Conservation (phyloP, 2,888 invertebrate genomes). For the Aleiodes testaceus region DNA sequence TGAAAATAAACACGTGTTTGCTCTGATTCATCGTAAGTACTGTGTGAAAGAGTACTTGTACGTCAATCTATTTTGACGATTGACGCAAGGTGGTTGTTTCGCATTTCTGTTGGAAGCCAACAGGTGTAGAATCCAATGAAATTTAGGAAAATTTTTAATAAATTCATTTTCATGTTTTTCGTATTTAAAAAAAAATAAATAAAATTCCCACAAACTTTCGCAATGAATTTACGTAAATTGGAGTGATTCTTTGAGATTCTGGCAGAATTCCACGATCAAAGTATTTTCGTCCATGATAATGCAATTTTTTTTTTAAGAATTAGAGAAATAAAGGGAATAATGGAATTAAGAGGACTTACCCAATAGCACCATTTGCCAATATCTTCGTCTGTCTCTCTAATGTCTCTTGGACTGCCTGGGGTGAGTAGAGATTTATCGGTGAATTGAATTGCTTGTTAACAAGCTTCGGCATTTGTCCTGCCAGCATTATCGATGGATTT, state of each 20-base stretch:
- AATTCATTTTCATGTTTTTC: too few species aligned
- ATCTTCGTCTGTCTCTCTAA: conserved; percentile 85
- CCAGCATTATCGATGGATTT: conserved; percentile 72
- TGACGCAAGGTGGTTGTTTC: conserved; percentile 52
- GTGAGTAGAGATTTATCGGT: conserved; percentile 89
- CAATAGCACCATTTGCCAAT: conserved; percentile 85
- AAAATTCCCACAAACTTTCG: not conserved
- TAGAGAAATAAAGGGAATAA: not conserved
- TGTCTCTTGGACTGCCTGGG: conserved; percentile 86
- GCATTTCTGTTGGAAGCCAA: conserved; percentile 16
- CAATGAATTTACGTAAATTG: conserved; percentile 23
- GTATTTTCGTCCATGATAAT: conserved; percentile 36
- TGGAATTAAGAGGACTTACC: conserved; percentile 76
- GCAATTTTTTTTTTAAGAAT: not conserved
- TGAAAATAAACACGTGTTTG: conserved; percentile 62
- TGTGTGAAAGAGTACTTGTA: conserved; percentile 16
- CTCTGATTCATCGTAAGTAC: conserved; percentile 55
- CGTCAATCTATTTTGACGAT: conserved; percentile 34
- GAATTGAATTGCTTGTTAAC: conserved; percentile 94
- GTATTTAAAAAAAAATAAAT: conserved; percentile 2
- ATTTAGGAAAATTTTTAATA: not conserved
- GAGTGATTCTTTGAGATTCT: conserved; percentile 34
- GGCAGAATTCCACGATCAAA: not conserved
- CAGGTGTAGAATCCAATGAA: conserved; percentile 26
- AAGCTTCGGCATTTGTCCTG: conserved; percentile 80